Evolutionary conservation across 1,140 invertebrate species (phyloP).

Genomic region (Aphelinus certus): DNA sequence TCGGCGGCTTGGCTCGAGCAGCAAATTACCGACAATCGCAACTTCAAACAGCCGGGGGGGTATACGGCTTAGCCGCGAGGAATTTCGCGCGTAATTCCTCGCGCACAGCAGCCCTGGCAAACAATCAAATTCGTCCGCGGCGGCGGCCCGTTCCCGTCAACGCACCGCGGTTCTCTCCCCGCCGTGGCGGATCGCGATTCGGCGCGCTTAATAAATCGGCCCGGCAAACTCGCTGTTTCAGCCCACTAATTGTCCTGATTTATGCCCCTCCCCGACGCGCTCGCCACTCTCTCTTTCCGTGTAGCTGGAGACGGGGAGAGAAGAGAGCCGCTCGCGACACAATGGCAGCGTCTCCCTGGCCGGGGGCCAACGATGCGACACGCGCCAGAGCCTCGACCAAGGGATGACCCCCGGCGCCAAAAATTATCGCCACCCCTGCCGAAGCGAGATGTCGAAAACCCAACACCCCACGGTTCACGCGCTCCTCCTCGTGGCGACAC

Average conservation of each 20-base stretch:
- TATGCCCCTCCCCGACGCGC: conserved; percentile 34
- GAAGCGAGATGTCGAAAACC: too few species aligned
- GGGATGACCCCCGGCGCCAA: too few species aligned
- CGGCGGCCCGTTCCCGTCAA: conserved; percentile 34
- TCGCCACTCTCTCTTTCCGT: conserved; percentile 7
- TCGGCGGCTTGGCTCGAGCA: not conserved
- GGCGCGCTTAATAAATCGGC: conserved; percentile 9
- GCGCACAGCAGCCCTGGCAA: conserved; percentile 47
- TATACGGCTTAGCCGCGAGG: too few species aligned
- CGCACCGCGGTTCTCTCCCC: too few species aligned
- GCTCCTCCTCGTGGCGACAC: too few species aligned
- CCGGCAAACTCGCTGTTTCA: conserved; percentile 13
- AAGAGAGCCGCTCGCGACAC: conserved; percentile 45
- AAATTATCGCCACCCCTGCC: too few species aligned
- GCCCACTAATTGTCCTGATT: conserved; percentile 55
- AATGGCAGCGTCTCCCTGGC: conserved; percentile 48
- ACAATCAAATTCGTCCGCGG: conserved; percentile 53
- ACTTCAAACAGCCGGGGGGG: not conserved
- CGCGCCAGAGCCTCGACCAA: too few species aligned
- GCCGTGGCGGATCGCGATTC: conserved; percentile 3
- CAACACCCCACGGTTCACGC: too few species aligned
- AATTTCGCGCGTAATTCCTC: not conserved
- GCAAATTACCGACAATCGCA: conserved; percentile 2
- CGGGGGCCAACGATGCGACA: conserved; percentile 42
- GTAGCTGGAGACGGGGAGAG: conserved; percentile 33